Base-by-base conservation (phyloP, 2,888 invertebrate genomes). In the Pteria penguin region DNA sequence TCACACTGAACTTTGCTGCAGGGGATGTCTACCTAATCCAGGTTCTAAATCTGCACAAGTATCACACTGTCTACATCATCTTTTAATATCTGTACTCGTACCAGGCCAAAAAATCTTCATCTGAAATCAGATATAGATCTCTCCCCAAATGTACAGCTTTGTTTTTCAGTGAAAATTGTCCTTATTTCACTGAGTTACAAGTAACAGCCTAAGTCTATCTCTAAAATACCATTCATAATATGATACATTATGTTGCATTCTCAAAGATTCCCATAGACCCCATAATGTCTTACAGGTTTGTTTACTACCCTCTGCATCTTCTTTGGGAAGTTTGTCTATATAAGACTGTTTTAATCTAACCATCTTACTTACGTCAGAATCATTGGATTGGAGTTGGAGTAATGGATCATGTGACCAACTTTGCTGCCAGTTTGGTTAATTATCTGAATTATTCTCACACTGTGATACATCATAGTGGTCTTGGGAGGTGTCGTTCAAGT, bases 61-160 rank as follows among this genome's bases (percentile, higher is more conserved):
- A 45, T 45, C 45, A 45, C 45, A 45, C 18, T 45, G 45, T 45
- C 45, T 45, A 45, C 45, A 45, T 18, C 45, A 45, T 45, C 45
- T 45, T 14, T 8, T 18, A 45, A 45, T 45, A 45, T 45, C 45
- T 45, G 8, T 45, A 14, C 45, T 45, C 45, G 18, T 45, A 45
- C 45, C 45, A 26, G 77, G 76, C 85, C 84, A 85, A 66, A 74
- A 84, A n/a, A n/a, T n/a, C n/a, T n/a, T n/a, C n/a, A n/a, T n/a
- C n/a, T n/a, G n/a, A n/a, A n/a, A n/a, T n/a, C n/a, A n/a, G n/a
- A n/a, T n/a, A n/a, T n/a, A n/a, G n/a, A n/a, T n/a, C 45, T 45
- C 45, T 45, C 45, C 45, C 45, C 45, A 45, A 45, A 45, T 45
- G 45, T 45, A 8, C 45, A 45, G 45, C 45, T 45, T 14, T 45